Evolutionary conservation across 1,140 invertebrate species (phyloP), one percentile per base, ranked within the genome.

Genomic region (Andrena cerasifolii): DNA sequence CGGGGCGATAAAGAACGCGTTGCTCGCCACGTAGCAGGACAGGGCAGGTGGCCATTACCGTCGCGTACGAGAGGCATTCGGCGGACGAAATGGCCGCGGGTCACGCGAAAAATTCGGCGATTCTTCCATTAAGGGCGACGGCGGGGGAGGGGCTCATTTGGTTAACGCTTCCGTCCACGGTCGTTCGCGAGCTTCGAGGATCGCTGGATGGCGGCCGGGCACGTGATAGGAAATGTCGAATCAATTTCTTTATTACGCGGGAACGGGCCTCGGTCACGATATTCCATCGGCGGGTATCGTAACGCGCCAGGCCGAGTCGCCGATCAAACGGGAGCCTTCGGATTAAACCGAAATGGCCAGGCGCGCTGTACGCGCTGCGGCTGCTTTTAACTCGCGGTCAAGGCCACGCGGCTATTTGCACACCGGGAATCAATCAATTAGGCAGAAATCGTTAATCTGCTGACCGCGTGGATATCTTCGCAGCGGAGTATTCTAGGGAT

Each of bases 371-470:
- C 40, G n/a, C 10, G 31, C n/a, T 33, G 4, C 33, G 58, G 33
- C 58, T 24, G n/a, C 31, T 61, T 61, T 61, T 61, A 61, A 33
- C 58, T 43, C 58, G 58, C 33, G 58, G 58, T 61, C 58, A 61
- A 61, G 58, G 58, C 24, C 58, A 12, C 33, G n/a, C 5, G 58
- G 33, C 58, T 61, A 61, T 61, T 61, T 61, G 58, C 58, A 40
- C 33, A 24, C 36, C 12, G 33, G 58, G n/a, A 61, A 61, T 61
- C 33, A 61, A 61, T 61, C 58, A 61, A 61, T 61, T 61, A 61
- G 33, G 58, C 58, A 40, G 58, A 40, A 61, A 61, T 61, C 58
- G 58, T 61, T 61, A 61, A 33, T 61, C 31, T 36, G 58, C 33
- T 24, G 33, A 61, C 33, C 58, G n/a, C 33, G 58, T 24, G 33